Evolutionary conservation across 2,113 vertebrate species (phyloP).

Genomic region (Cynoglossus semilaevis): DNA sequence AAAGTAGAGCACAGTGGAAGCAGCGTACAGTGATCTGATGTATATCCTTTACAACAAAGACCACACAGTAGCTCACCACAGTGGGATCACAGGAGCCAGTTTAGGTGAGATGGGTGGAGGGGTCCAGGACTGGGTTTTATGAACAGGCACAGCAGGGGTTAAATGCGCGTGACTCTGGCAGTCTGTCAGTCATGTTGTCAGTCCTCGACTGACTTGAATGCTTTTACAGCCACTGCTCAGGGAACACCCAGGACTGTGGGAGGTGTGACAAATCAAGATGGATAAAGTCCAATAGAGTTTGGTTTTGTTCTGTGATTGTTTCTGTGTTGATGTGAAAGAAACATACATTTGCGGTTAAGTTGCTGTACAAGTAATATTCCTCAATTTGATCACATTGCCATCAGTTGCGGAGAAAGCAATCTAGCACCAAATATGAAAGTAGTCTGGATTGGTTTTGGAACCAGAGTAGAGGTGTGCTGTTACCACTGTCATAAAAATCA

Average conservation of each 20-base stretch:
- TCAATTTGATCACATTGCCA: no score
- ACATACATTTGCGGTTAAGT: no score
- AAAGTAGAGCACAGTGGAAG: slow-evolving; percentile 43
- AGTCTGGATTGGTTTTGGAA: no score
- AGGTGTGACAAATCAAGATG: slow-evolving; percentile 16
- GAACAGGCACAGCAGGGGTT: slow-evolving; percentile 46
- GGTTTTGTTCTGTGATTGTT: no score
- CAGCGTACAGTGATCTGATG: slow-evolving; percentile 53
- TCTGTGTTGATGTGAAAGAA: no score
- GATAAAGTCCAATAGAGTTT: no score
- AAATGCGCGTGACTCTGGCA: slow-evolving; percentile 63
- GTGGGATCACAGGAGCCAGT: slow-evolving; percentile 66
- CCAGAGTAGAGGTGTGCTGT: no score
- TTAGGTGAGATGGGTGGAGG: slow-evolving; percentile 47
- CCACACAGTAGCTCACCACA: slow-evolving; percentile 58
- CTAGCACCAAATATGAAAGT: no score
- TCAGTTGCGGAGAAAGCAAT: no score
- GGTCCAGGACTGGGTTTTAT: slow-evolving; percentile 16
- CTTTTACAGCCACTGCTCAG: slow-evolving; percentile 10
- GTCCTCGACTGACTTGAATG: slow-evolving; percentile 35
- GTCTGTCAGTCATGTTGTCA: slow-evolving; percentile 67
- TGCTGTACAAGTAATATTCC: no score
- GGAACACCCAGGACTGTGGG: slow-evolving; percentile 13
- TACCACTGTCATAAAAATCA: no score
- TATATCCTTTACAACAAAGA: slow-evolving; percentile 53